Evolutionary conservation across 2,888 invertebrate genomes (phyloP), one percentile per base, ranked within the genome.

Genomic region (Dione juno): DNA sequence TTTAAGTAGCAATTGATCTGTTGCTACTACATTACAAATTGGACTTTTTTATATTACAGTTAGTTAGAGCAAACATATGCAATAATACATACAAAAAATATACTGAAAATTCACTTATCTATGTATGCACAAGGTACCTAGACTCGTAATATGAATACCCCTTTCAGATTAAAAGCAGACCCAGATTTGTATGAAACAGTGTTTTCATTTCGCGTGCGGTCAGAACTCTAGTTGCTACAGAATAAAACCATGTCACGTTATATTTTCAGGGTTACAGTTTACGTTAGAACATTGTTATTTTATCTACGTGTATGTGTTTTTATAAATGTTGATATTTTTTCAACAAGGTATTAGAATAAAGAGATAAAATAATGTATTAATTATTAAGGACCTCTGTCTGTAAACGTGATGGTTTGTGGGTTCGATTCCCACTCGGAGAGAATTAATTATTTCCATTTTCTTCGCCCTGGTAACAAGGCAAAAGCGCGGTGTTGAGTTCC

Each of bases 171-270:
- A 50, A 48, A 50, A 19, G 37, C 48, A 50, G 40, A 50, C 50
- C 48, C 50, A 50, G 64, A 50, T 64, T 64, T 40, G 64, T 64
- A 37, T 50, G 40, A 50, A 64, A 64, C 48, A 64, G 50, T 64
- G 50, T 64, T 50, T 64, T 64, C 50, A 64, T 64, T 64, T 50
- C 50, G 37, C 50, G 64, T 64, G 37, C 50, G 64, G 64, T 64
- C 50, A 40, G 50, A 64, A 40, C 48, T 50, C 37, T 64, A 64
- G 50, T 64, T 64, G 61, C 45, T 45, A 43, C 28, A 61, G 28
- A 35, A 61, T 61, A 61, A 45, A 61, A 61, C 35, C 61, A 61
- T 61, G 61, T 61, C 61, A 35, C 45, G 45, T 45, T 61, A 61
- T 43, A 35, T 61, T 61, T 61, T 61, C 61, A 61, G 61, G 61